These are phyloP conservation scores for Synodontis membranacea DNA, from an alignment of 2,113 vertebrate genomes.

Conservation along the genomic window DNA sequence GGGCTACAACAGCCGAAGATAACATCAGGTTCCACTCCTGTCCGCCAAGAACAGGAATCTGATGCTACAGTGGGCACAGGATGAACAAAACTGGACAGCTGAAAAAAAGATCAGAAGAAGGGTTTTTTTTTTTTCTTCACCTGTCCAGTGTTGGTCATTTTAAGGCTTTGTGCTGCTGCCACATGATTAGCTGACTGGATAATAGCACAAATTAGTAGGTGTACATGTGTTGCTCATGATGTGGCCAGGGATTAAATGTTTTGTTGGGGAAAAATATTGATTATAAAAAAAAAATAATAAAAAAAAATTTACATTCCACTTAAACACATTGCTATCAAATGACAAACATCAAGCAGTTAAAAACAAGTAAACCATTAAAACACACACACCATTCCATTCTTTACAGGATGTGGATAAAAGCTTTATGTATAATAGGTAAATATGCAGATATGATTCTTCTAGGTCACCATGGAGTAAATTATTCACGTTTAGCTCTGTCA, in stretches of 20 bases:
- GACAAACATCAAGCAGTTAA: background rate
- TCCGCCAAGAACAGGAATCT: background rate
- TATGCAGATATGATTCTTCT: conserved; percentile 6
- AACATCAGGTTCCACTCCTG: background rate
- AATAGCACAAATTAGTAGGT: background rate
- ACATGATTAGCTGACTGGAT: background rate
- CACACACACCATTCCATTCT: background rate
- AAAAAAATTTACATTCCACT: background rate
- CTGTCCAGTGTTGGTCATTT: background rate
- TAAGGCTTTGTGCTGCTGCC: background rate
- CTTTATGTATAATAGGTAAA: conserved; percentile 1
- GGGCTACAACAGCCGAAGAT: background rate
- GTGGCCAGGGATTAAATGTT: background rate
- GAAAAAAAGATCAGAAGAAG: background rate
- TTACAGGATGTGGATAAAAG: background rate
- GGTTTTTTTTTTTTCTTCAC: background rate
- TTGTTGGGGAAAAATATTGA: background rate
- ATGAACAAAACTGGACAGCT: background rate
- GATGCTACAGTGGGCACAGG: background rate
- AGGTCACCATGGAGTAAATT: conserved; percentile 20
- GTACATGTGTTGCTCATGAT: background rate
- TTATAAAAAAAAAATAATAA: background rate
- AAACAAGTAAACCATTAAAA: background rate
- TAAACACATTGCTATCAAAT: background rate
- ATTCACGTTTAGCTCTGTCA: conserved; percentile 32